phyloP scores from a whole-genome alignment of 1,140 invertebrate species.

The Cherax quadricarinatus region DNA sequence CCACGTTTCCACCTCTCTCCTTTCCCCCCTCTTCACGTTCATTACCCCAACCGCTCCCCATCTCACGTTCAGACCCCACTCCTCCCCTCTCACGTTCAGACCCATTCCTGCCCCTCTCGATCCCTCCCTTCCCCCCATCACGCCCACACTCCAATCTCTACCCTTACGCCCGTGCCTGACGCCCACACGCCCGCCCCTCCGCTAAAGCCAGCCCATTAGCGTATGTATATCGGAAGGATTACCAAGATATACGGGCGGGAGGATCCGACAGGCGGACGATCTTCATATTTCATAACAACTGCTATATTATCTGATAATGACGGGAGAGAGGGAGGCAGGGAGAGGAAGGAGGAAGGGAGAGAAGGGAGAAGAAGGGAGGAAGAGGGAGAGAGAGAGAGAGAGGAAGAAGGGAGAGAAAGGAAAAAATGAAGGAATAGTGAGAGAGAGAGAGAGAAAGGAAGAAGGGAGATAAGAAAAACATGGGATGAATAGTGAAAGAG shows the following conservation, averaged over 20 bases:
- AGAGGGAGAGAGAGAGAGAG: neutral
- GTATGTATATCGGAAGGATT: slow-evolving; percentile 68
- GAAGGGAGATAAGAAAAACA: neutral
- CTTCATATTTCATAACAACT: slow-evolving; percentile 63
- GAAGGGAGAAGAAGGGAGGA: neutral
- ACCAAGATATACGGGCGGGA: slow-evolving; percentile 46
- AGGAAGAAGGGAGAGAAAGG: neutral
- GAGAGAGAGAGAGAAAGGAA: neutral
- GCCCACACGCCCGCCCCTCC: slow-evolving; percentile 23
- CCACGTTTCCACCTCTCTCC: no score
- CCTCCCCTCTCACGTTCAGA: no score
- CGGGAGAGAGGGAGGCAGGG: neutral
- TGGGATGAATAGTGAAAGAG: neutral
- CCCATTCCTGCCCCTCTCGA: neutral
- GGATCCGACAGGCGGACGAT: slow-evolving; percentile 14
- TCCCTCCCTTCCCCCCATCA: neutral
- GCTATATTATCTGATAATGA: slow-evolving; percentile 23
- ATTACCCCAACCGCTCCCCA: no score
- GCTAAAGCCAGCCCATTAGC: slow-evolving; percentile 55
- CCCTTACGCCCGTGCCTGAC: neutral
- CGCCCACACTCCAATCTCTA: neutral
- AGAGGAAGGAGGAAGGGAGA: neutral
- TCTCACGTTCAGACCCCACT: neutral
- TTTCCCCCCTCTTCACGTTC: no score
- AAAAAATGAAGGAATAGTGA: neutral